phyloP scores from a whole-genome alignment of 2,888 invertebrate genomes.

The Sphecodes monilicornis region DNA sequence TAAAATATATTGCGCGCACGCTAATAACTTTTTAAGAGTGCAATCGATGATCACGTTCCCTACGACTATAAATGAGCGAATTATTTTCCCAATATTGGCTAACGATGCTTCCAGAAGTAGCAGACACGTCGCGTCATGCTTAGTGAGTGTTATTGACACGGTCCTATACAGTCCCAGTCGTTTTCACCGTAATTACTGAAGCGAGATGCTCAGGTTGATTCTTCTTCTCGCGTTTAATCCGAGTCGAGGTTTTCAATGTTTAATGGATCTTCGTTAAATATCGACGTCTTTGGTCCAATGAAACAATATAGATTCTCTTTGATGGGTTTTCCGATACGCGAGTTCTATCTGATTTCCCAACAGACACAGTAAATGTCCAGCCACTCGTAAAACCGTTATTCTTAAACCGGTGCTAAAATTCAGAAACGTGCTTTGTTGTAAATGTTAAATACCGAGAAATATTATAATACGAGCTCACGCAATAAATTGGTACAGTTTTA shows the following conservation, averaged over 20 bases:
- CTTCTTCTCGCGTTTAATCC: conserved; percentile 9
- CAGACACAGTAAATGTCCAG: conserved; percentile 28
- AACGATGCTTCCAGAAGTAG: background rate
- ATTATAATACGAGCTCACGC: background rate
- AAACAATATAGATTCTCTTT: conserved; percentile 40
- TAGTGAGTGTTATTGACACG: background rate
- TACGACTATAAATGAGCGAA: background rate
- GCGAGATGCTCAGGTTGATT: background rate
- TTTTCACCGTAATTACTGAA: conserved; percentile 12
- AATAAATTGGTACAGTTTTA: too few species aligned
- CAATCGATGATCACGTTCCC: background rate
- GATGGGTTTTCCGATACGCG: conserved; percentile 7
- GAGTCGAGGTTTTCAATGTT: conserved; percentile 8
- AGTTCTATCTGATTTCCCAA: conserved; percentile 46
- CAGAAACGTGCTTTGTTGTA: background rate
- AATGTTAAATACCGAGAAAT: background rate
- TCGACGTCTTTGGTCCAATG: conserved; percentile 22
- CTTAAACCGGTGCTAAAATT: conserved; percentile 16
- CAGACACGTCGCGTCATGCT: background rate
- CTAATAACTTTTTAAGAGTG: background rate
- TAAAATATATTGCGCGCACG: background rate
- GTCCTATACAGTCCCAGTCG: too few species aligned
- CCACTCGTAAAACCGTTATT: conserved; percentile 38
- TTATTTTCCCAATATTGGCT: background rate
- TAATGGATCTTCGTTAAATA: conserved; percentile 34